Percentiles rank a stretch among this genome's conserved stretches.
phyloP scores from a whole-genome alignment of 1,140 invertebrate genomes.

The Geopemphigus sp. region DNA sequence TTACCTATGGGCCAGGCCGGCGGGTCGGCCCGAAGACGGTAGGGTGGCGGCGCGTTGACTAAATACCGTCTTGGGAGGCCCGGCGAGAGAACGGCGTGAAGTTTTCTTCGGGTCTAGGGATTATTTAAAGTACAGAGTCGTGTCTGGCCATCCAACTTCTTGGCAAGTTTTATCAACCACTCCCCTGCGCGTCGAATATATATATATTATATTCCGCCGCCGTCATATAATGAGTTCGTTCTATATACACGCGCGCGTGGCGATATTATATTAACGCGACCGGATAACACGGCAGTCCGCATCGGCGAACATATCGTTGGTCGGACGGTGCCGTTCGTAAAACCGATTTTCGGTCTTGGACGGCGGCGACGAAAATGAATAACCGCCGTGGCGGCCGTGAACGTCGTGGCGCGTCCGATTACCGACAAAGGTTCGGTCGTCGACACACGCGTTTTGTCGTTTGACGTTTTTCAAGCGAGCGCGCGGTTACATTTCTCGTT shows the following conservation, averaged over 20 bases:
- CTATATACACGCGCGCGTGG: background rate
- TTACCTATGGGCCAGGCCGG: background rate
- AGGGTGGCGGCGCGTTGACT: constrained; percentile 13
- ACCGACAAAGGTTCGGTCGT: no score
- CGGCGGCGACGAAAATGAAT: no score
- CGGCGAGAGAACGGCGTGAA: constrained; percentile 23
- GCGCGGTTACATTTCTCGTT: no score
- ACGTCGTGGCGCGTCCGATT: no score
- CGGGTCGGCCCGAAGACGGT: background rate
- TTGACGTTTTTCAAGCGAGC: no score
- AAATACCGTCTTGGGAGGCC: constrained; percentile 44
- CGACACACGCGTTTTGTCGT: no score
- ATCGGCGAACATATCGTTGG: no score
- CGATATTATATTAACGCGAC: no score
- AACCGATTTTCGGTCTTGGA: no score
- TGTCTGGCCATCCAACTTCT: constrained; percentile 48
- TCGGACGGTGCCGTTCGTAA: no score
- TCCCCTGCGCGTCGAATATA: background rate
- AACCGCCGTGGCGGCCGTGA: no score
- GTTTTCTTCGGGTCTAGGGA: constrained; percentile 45
- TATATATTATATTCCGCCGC: background rate
- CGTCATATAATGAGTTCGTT: background rate
- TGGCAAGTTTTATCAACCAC: constrained; percentile 48
- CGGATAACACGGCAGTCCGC: no score
- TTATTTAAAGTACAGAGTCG: constrained; percentile 49